These are phyloP conservation scores for Phacellophora camtschatica DNA, from an alignment of 30 jellyfish, hydroid and myxozoan genomes.

Conservation along the genomic window DNA sequence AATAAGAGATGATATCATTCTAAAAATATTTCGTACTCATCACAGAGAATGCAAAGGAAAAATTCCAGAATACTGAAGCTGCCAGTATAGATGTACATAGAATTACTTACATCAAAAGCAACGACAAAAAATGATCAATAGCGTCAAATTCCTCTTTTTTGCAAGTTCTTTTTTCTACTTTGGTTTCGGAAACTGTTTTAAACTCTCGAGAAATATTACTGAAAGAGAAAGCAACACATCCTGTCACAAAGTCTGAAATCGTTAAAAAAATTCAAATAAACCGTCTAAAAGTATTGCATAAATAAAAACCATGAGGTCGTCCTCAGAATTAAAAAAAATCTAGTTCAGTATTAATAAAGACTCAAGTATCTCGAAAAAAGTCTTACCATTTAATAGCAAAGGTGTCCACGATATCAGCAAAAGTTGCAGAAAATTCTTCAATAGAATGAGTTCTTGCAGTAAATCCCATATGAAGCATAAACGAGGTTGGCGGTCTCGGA, in stretches of 20 bases:
- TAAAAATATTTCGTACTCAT: too few relatives aligned
- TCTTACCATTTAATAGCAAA: conserved; percentile 54
- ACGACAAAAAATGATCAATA: conserved; percentile 5
- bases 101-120: conserved; percentile 22
- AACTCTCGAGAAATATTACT: background rate
- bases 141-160: conserved; percentile 37
- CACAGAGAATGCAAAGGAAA: too few relatives aligned
- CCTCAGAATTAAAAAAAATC: too few relatives aligned
- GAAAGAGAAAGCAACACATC: background rate
- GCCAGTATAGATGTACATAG: too few relatives aligned
- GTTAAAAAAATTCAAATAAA: too few relatives aligned
- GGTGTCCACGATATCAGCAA: conserved; percentile 12
- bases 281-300: too few relatives aligned
- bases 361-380: too few relatives aligned
- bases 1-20: background rate
- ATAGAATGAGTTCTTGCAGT: conserved; percentile 64
- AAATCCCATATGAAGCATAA: conserved; percentile 60
- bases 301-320: too few relatives aligned
- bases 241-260: too few relatives aligned
- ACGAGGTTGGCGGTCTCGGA: conserved; percentile 65
- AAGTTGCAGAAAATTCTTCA: conserved; percentile 37
- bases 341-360: too few relatives aligned
- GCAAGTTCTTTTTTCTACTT: conserved; percentile 16
- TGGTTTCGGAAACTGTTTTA: background rate
- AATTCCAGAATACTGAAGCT: too few relatives aligned